Evolutionary conservation across 2,888 invertebrate species (phyloP).

Genomic region (Synanthedon myopaeformis): DNA sequence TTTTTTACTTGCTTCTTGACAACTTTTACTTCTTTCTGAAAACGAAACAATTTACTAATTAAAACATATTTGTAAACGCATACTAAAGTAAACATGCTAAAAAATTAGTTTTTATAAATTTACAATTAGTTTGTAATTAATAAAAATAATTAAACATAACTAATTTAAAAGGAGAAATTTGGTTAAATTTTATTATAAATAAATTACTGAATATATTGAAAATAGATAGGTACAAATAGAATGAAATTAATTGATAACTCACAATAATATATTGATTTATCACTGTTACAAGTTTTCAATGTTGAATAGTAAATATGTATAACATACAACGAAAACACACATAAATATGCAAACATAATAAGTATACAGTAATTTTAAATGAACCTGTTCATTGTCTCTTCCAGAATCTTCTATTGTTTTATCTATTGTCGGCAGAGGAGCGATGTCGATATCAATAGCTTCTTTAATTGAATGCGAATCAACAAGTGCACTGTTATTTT

Average conservation of each 20-base stretch:
- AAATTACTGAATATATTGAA: too few species aligned
- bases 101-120: conserved; percentile 1
- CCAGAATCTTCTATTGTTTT: conserved; percentile 26
- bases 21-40: conserved; percentile 54
- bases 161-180: neutral
- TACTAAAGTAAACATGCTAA: neutral
- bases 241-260: conserved; percentile 18
- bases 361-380: conserved; percentile 56
- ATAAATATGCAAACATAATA: conserved; percentile 51
- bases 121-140: neutral
- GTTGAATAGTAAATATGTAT: conserved; percentile 46
- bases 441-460: conserved; percentile 2
- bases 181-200: neutral
- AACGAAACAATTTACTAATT: conserved; percentile 16
- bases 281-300: conserved; percentile 34
- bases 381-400: conserved; percentile 48
- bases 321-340: conserved; percentile 48
- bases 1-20: conserved; percentile 42
- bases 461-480: conserved; percentile 12
- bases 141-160: conserved; percentile 1
- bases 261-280: conserved; percentile 23
- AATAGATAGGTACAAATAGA: conserved; percentile 4
- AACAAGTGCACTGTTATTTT: neutral
- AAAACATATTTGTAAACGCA: too few species aligned
- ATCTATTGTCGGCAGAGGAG: conserved; percentile 8